These are phyloP conservation scores for Euborellia annulipes DNA, from an alignment of 1,140 invertebrate genomes.

Conservation along the genomic window DNA sequence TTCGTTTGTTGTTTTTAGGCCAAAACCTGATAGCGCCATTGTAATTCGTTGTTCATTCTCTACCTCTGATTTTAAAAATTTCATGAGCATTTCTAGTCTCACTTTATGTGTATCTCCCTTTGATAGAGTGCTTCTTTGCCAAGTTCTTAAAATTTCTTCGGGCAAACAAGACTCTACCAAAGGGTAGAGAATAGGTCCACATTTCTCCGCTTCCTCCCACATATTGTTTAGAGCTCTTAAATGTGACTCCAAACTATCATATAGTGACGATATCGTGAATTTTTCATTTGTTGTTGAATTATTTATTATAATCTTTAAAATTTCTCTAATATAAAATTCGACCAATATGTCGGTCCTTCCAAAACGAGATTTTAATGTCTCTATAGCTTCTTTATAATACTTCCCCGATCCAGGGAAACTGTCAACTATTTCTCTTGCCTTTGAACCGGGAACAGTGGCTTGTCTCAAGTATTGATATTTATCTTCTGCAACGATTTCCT, in stretches of 20 bases:
- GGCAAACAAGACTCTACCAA: conserved; percentile 23
- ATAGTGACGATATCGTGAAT: conserved; percentile 9
- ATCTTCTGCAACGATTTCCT: conserved; percentile 15
- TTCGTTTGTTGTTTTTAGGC: neutral
- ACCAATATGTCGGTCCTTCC: conserved; percentile 20
- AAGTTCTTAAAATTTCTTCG: conserved; percentile 17
- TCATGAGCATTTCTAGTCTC: conserved; percentile 12
- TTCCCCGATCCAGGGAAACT: conserved; percentile 17
- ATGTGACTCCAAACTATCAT: conserved; percentile 17
- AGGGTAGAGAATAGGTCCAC: conserved; percentile 19
- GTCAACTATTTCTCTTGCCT: conserved; percentile 13
- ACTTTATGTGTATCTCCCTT: neutral
- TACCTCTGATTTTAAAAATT: conserved; percentile 17
- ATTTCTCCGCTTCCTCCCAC: conserved; percentile 19
- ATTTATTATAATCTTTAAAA: conserved; percentile 15
- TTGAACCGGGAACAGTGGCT: conserved; percentile 11
- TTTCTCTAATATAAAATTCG: conserved; percentile 22
- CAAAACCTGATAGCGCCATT: conserved; percentile 13
- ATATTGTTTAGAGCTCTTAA: conserved; percentile 19
- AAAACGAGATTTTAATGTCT: conserved; percentile 18
- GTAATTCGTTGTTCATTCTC: conserved; percentile 17
- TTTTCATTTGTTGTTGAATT: conserved; percentile 2
- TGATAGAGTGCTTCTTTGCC: conserved; percentile 13
- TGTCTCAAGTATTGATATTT: conserved; percentile 20
- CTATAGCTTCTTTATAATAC: conserved; percentile 20